Evolutionary conservation across 2,888 invertebrate species (phyloP), one percentile per base, ranked within the genome.

Genomic region (Monoplex corrugatus): DNA sequence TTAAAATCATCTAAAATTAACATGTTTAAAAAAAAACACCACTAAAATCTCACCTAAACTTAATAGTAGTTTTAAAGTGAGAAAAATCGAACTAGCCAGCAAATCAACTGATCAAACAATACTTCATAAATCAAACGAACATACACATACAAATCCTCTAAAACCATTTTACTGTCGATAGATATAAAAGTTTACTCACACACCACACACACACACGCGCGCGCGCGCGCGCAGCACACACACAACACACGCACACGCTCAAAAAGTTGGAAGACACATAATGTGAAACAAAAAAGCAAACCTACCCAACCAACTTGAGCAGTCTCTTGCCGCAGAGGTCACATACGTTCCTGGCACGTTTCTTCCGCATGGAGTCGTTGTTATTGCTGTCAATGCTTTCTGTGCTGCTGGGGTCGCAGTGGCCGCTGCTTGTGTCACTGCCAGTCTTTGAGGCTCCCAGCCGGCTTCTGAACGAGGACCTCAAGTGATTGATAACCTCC

Each of bases 301-400:
- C 3, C 28, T 28, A 50, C 50, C 45, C 45, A 5, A 35, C 50
- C 50, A 50, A 19, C 23, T 83, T 83, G 32, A 83, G 43, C 83
- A 83, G 50, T 19, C 83, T 32, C 35, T 83, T 83, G 35, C 83
- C 83, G n/a, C 83, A 83, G 28, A 83, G 19, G 38, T 83, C 50
- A 32, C 83, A 83, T 28, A 35, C 8, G 38, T 83, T 38, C 6
- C 72, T 28, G 13, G 16, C 50, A 1, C 45, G 1, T 19, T 23
- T 83, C 83, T 83, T 83, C 50, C 50, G 45, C 23, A 3, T 13
- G 16, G 1, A 1, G 28, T 28, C 43, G 32, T 3, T 45, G 45
- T 32, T 32, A 32, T 44, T 82, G 45, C 45, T 82, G 82, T 32
- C 45, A n/a, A 32, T 82, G 32, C 23, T 82, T 44, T n/a, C 32